Base-by-base conservation (phyloP, 2,888 invertebrate genomes). In the Notodonta dromedarius region DNA sequence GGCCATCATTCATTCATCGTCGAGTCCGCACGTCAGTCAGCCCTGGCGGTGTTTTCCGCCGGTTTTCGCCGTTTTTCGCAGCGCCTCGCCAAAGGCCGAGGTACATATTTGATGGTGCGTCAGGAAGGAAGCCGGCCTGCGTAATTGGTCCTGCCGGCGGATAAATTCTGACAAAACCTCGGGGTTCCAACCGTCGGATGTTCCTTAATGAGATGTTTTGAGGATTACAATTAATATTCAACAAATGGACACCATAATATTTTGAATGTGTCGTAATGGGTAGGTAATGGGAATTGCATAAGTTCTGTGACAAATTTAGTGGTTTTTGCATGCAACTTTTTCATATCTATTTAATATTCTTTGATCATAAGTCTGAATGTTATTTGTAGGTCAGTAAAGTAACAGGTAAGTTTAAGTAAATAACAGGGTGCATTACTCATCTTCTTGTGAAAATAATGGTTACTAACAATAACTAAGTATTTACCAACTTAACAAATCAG, bases 1-100 rank as follows among this genome's bases (percentile, higher is more conserved):
- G 68, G 77, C 77, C 89, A 89, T 90, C 89, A 89, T 85, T 89
- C 89, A 90, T 90, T 90, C 86, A 89, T 82, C 79, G 73, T 67
- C 76, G 73, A 73, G 84, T 82, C 80, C 82, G 80, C 80, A 78
- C 83, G 87, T 86, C 87, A 82, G 72, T 85, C 85, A 82, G 72
- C 63, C 69, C 67, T 66, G 61, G 67, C 54, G 68, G 61, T 63
- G 67, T 66, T 77, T 77, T 72, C 66, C 66, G 64, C 59, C 62
- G 64, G 78, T 83, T 84, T 81, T 79, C 72, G 75, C 80, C 79
- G 78, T 84, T 84, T 82, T 54, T 39, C 52, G 35, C 39, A 35
- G 39, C n/a, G 24, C 39, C 83, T 85, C 78, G 77, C 78, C 79
- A 77, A 74, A 80, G 83, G 78, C 74, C 75, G 74, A 71, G 73